A percentile compares a stretch with the other conserved stretches of the same genome.
These are phyloP conservation scores for Phrynocephalus guinanensis DNA, from an alignment of 2,797 vertebrate genomes.

Conservation along the genomic window DNA sequence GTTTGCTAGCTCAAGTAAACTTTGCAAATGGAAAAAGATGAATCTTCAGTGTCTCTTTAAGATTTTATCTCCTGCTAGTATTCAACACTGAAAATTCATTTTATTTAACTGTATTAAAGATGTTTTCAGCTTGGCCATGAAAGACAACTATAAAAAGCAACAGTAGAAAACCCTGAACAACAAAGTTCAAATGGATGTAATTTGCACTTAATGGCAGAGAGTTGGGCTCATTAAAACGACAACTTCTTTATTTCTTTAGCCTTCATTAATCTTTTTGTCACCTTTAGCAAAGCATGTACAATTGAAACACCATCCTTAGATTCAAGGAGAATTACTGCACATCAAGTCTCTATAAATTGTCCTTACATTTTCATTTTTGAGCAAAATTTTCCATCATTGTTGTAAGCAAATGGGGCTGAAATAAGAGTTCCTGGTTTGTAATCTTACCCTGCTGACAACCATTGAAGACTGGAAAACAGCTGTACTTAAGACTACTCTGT, in stretches of 20 bases:
- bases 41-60: constrained; percentile 50
- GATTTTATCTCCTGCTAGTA: constrained; percentile 30
- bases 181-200: not conserved
- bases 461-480: not conserved
- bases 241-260: not conserved
- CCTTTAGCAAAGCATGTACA: not conserved
- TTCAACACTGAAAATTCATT: constrained; percentile 54
- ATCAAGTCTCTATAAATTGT: constrained; percentile 21
- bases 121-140: constrained; percentile 39
- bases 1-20: constrained; percentile 45
- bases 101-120: constrained; percentile 49
- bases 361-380: constrained; percentile 15
- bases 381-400: not conserved
- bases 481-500: not conserved
- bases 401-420: not conserved
- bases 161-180: constrained; percentile 21
- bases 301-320: not conserved
- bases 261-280: not conserved
- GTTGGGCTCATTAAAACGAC: constrained; percentile 26
- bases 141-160: not conserved
- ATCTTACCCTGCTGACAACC: not conserved
- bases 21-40: constrained; percentile 51
- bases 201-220: constrained; percentile 8
- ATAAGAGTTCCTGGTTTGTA: not conserved
- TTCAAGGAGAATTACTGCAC: constrained; percentile 31